phyloP scores from a whole-genome alignment of 2,113 vertebrate genomes.

The Nyctereutes procyonoides region DNA sequence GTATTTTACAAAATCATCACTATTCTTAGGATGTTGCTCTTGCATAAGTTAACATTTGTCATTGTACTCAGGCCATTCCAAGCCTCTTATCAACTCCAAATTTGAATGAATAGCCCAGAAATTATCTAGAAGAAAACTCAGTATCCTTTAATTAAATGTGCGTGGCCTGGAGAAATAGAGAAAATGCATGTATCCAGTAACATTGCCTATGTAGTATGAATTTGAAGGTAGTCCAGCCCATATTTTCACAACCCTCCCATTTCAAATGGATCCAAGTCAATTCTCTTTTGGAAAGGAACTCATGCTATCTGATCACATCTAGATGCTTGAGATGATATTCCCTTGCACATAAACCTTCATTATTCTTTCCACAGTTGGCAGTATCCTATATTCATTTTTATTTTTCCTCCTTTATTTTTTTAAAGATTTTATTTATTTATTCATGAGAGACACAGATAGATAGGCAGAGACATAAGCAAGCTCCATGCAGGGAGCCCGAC shows the following conservation, averaged over 20 bases:
- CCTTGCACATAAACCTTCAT: neutral
- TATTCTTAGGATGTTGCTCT: constrained; percentile 55
- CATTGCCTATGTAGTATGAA: neutral
- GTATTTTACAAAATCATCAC: constrained; percentile 44
- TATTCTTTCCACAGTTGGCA: constrained; percentile 48
- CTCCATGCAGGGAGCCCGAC: too few species aligned
- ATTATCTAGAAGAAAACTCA: constrained; percentile 64
- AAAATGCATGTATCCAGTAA: neutral
- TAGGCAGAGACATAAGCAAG: too few species aligned
- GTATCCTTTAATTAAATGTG: constrained; percentile 69
- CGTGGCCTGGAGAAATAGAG: constrained; percentile 50
- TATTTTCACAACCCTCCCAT: neutral
- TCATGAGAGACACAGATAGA: too few species aligned
- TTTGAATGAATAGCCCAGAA: constrained; percentile 51
- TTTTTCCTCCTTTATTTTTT: neutral
- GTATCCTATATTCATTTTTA: constrained; percentile 38
- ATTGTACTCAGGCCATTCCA: neutral
- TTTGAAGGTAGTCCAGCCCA: neutral
- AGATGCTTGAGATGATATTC: neutral
- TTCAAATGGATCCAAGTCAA: constrained; percentile 6
- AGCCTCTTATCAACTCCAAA: constrained; percentile 51
- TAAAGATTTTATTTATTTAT: too few species aligned
- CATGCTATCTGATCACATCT: neutral
- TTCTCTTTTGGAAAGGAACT: neutral
- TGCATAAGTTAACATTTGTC: constrained; percentile 51